Percentiles rank a stretch among this genome's conserved stretches.
These are phyloP conservation scores for Graptemys geographica DNA, from an alignment of 2,797 vertebrate genomes.

Conservation along the genomic window DNA sequence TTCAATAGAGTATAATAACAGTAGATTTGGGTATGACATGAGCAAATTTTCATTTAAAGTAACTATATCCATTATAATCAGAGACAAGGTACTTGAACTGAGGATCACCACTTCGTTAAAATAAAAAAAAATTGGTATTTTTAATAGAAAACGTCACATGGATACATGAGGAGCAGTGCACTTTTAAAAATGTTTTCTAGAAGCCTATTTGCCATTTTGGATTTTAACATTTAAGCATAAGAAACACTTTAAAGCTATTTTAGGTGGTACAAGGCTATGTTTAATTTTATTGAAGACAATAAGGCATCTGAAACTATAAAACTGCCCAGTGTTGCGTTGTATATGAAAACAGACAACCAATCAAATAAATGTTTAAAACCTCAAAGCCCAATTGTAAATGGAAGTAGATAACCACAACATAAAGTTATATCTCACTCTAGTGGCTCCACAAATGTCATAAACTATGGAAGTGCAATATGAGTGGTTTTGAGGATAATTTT, in stretches of 20 bases:
- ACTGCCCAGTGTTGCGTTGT: not conserved
- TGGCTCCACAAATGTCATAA: not conserved
- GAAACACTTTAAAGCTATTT: not conserved
- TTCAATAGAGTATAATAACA: conserved; percentile 73
- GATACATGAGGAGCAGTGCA: conserved; percentile 52
- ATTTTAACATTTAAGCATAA: conserved; percentile 35
- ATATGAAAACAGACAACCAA: not conserved
- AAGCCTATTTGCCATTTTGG: conserved; percentile 14
- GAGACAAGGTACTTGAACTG: conserved; percentile 71
- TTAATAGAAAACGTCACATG: conserved; percentile 75
- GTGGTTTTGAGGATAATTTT: not conserved
- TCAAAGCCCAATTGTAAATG: conserved; percentile 24
- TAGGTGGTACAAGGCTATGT: not conserved
- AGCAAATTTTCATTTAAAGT: conserved; percentile 77
- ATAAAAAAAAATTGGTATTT: conserved; percentile 76
- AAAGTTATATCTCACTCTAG: not conserved
- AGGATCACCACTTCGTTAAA: conserved; percentile 78
- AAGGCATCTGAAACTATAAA: not conserved
- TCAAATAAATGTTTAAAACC: conserved; percentile 9
- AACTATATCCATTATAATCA: conserved; percentile 79
- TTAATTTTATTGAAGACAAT: conserved; percentile 46
- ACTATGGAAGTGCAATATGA: conserved; percentile 18
- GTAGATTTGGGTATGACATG: conserved; percentile 74
- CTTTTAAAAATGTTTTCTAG: conserved; percentile 43
- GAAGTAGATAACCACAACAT: conserved; percentile 1